phyloP scores from a whole-genome alignment of 2,113 vertebrate genomes.

The Varanus komodoensis region DNA sequence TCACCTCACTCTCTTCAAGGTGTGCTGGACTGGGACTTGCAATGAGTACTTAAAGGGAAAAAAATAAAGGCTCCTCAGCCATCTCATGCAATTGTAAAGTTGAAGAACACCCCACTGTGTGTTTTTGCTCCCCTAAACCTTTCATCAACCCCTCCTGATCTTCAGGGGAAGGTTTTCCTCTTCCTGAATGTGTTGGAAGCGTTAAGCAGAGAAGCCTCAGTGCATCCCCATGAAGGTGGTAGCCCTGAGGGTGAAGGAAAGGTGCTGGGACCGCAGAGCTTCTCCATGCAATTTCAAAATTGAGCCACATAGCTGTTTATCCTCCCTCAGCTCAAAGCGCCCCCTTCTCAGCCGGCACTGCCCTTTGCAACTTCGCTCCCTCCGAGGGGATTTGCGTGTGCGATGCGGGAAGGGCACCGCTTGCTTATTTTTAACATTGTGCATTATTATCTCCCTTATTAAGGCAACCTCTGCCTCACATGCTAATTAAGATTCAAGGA shows the following conservation, averaged over 20 bases:
- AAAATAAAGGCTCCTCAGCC: no score
- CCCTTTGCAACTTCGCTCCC: neutral
- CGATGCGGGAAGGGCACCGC: conserved; percentile 29
- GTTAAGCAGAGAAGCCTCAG: neutral
- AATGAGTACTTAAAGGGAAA: no score
- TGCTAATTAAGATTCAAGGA: conserved; percentile 72
- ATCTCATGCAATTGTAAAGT: no score
- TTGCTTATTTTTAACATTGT: conserved; percentile 72
- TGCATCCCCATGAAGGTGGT: neutral
- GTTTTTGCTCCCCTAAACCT: no score
- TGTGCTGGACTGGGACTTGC: neutral
- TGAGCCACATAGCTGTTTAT: rapidly evolving
- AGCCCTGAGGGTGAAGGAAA: neutral
- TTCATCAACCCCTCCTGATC: no score
- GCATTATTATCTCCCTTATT: conserved; percentile 72
- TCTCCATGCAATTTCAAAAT: neutral
- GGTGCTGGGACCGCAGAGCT: neutral
- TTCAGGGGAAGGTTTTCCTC: no score
- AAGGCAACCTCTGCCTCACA: conserved; percentile 71
- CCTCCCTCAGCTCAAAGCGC: neutral
- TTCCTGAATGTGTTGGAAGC: neutral
- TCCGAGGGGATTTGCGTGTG: conserved; percentile 59
- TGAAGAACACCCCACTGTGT: no score
- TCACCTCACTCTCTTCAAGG: no score
- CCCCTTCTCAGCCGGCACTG: neutral